Evolutionary conservation across 2,113 vertebrate species (phyloP).

Genomic region (Telmatochromis sp.): DNA sequence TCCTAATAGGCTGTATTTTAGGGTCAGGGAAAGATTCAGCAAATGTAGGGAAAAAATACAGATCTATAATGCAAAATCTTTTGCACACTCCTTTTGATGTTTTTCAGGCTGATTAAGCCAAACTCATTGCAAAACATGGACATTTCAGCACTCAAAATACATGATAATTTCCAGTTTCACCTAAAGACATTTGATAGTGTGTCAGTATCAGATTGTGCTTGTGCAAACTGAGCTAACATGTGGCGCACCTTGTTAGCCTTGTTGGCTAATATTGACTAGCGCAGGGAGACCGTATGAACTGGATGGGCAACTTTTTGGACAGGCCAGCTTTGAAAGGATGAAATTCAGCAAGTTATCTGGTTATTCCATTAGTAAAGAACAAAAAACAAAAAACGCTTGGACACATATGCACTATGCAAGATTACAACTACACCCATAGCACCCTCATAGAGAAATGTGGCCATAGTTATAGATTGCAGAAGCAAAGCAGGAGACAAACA

Average conservation of each 20-base stretch:
- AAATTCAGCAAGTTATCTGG: not conserved
- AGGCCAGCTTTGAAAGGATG: not conserved
- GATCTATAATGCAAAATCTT: not conserved
- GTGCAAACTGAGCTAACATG: not conserved
- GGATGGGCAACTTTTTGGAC: not conserved
- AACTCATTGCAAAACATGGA: not conserved
- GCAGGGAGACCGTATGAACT: not conserved
- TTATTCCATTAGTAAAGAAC: not conserved
- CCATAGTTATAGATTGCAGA: not conserved
- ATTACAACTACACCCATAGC: not conserved
- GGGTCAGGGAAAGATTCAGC: not conserved
- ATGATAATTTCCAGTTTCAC: not conserved
- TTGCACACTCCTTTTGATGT: not conserved
- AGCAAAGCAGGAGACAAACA: not conserved
- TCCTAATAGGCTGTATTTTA: not conserved
- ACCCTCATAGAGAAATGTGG: not conserved
- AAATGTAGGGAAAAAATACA: not conserved
- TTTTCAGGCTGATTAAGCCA: not conserved
- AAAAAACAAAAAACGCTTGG: not conserved
- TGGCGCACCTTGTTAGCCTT: not conserved
- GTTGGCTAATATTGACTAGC: not conserved
- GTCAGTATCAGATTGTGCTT: not conserved
- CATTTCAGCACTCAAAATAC: not conserved
- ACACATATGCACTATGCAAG: not conserved
- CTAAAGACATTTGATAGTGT: not conserved